A percentile compares a stretch with the other conserved stretches of the same genome.
Evolutionary conservation across 92 coral and sea anemone species (phyloP).

Genomic region (Micromussa lordhowensis): DNA sequence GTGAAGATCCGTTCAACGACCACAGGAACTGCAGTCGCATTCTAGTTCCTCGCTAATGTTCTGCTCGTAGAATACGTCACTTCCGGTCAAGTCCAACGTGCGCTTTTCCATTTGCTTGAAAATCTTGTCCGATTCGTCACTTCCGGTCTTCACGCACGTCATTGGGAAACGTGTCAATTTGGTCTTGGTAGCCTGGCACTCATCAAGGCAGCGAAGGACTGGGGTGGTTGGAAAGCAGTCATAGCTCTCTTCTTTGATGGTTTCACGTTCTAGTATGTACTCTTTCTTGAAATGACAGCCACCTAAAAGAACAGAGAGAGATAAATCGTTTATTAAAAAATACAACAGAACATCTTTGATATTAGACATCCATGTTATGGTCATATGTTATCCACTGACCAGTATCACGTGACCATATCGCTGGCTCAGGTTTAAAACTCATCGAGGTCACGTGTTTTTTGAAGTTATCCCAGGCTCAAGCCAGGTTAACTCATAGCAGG

Average conservation of each 20-base stretch:
- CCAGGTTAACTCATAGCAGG: too few relatives aligned
- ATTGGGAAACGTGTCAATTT: slow-evolving; percentile 6
- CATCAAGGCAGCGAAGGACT: slow-evolving; percentile 38
- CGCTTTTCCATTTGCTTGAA: not conserved
- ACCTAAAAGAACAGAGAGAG: slow-evolving; percentile 2
- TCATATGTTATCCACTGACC: too few relatives aligned
- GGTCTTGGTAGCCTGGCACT: slow-evolving; percentile 28
- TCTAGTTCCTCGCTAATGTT: slow-evolving; percentile 5
- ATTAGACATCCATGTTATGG: too few relatives aligned
- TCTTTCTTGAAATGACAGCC: slow-evolving; percentile 38
- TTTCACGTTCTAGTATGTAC: not conserved
- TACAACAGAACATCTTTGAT: too few relatives aligned
- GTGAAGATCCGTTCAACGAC: not conserved
- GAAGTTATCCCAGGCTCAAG: too few relatives aligned
- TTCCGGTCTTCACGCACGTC: slow-evolving; percentile 33
- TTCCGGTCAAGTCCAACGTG: slow-evolving; percentile 31
- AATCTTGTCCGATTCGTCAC: slow-evolving; percentile 8
- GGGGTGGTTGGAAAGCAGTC: slow-evolving; percentile 39
- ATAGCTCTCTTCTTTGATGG: not conserved
- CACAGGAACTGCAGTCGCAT: slow-evolving; percentile 38
- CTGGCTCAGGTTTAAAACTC: too few relatives aligned
- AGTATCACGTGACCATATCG: too few relatives aligned
- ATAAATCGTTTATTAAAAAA: too few relatives aligned
- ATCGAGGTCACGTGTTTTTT: too few relatives aligned
- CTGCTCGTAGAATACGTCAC: slow-evolving; percentile 11